A percentile compares a stretch with the other conserved stretches of the same genome.
Conservation (phyloP, 2,888 invertebrate genomes). For the Drosophila testacea region DNA sequence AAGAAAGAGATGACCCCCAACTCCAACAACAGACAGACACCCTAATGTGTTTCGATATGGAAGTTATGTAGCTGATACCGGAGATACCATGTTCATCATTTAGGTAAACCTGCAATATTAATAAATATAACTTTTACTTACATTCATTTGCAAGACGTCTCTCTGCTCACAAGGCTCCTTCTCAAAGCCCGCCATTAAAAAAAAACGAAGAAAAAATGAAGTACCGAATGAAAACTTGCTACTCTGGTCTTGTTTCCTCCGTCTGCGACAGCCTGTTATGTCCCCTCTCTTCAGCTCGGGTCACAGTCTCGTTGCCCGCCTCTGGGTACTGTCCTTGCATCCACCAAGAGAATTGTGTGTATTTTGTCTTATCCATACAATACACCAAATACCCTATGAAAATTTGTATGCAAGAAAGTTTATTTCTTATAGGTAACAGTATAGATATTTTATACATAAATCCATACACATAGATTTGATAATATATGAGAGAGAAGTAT, state of each 20-base stretch:
- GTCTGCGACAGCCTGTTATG: slow-evolving; percentile 60
- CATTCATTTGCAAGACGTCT: slow-evolving; percentile 9
- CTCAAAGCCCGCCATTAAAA: slow-evolving; percentile 28
- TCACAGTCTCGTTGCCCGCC: slow-evolving; percentile 21
- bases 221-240: slow-evolving; percentile 69
- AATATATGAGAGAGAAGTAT: background rate
- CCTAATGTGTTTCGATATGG: background rate
- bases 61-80: background rate
- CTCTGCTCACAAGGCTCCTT: slow-evolving; percentile 24
- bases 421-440: background rate
- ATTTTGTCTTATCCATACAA: slow-evolving; percentile 60
- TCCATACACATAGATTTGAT: background rate
- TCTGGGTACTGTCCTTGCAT: slow-evolving; percentile 38
- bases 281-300: slow-evolving; percentile 27
- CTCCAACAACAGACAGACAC: background rate
- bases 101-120: slow-evolving; percentile 33
- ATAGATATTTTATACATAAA: background rate
- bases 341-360: slow-evolving; percentile 33
- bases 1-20: slow-evolving; percentile 19
- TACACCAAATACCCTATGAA: slow-evolving; percentile 33
- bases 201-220: slow-evolving; percentile 7
- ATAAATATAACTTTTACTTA: slow-evolving; percentile 30
- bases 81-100: slow-evolving; percentile 4
- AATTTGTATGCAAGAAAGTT: background rate
- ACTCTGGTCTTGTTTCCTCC: slow-evolving; percentile 78